These are phyloP conservation scores for Otolemur garnettii DNA, from an alignment of 2,113 vertebrate genomes.

Conservation along the genomic window DNA sequence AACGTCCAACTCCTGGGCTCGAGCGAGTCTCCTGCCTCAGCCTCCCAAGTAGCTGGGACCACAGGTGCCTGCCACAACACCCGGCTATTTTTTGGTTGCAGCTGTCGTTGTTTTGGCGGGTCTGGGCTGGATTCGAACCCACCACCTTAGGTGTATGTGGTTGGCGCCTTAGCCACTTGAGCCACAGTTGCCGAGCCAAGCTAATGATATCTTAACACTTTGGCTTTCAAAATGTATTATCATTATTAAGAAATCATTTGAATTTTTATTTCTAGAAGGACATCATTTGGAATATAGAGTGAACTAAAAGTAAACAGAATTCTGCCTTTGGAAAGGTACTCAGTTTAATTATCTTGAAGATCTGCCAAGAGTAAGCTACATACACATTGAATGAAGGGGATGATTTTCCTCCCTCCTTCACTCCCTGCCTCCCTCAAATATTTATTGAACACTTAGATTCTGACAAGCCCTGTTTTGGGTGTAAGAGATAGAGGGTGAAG, in stretches of 20 bases:
- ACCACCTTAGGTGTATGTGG: no score
- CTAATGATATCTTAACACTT: background rate
- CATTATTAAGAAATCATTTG: slow-evolving; percentile 23
- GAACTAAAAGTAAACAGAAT: slow-evolving; percentile 21
- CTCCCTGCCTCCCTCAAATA: background rate
- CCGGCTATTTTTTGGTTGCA: no score
- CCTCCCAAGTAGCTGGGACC: no score
- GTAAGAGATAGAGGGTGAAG: background rate
- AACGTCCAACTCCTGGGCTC: no score
- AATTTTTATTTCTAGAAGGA: slow-evolving; percentile 8
- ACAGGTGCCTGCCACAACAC: no score
- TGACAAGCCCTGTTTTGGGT: background rate
- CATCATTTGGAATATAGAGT: background rate
- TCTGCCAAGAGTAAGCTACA: background rate
- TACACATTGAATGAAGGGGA: background rate
- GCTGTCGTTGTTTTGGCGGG: no score
- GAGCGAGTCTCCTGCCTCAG: no score
- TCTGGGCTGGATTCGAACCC: no score
- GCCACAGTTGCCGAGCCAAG: background rate
- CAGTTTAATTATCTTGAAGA: background rate
- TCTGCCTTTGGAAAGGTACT: background rate
- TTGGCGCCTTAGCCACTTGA: no score
- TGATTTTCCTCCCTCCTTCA: background rate
- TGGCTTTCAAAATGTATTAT: background rate
- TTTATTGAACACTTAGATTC: background rate